phyloP scores from a whole-genome alignment of 2,888 invertebrate genomes.

The Nomada ferruginata region DNA sequence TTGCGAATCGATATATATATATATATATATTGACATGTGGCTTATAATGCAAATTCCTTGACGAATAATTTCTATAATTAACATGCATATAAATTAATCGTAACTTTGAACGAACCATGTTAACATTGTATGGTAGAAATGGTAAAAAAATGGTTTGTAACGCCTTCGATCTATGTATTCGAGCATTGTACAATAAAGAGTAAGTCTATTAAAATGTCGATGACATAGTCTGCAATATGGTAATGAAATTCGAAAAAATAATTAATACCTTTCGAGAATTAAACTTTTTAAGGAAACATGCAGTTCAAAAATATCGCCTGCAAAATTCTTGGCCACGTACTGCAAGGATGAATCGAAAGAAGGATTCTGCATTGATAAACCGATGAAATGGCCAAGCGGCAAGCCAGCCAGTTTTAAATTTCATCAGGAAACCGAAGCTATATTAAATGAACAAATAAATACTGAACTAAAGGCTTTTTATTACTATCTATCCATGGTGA shows the following conservation, averaged over 20 bases:
- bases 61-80: background rate
- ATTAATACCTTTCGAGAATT: constrained; percentile 41
- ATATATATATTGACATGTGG: background rate
- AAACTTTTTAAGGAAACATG: background rate
- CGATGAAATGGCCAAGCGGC: constrained; percentile 74
- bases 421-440: constrained; percentile 84
- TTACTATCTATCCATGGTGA: constrained; percentile 87
- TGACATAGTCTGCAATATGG: background rate
- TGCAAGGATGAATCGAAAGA: background rate
- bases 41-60: background rate
- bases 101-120: constrained; percentile 39
- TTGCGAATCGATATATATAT: constrained; percentile 28
- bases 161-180: background rate
- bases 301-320: background rate
- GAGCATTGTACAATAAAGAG: constrained; percentile 23
- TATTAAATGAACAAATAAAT: constrained; percentile 86
- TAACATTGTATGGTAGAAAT: background rate
- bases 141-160: constrained; percentile 11
- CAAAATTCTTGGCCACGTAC: constrained; percentile 1
- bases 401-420: constrained; percentile 75
- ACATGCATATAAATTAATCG: constrained; percentile 32
- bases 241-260: constrained; percentile 4
- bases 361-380: constrained; percentile 55
- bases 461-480: constrained; percentile 87
- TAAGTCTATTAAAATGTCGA: constrained; percentile 29